phyloP scores from a whole-genome alignment of 2,888 invertebrate species.

The Catocala fraxini region DNA sequence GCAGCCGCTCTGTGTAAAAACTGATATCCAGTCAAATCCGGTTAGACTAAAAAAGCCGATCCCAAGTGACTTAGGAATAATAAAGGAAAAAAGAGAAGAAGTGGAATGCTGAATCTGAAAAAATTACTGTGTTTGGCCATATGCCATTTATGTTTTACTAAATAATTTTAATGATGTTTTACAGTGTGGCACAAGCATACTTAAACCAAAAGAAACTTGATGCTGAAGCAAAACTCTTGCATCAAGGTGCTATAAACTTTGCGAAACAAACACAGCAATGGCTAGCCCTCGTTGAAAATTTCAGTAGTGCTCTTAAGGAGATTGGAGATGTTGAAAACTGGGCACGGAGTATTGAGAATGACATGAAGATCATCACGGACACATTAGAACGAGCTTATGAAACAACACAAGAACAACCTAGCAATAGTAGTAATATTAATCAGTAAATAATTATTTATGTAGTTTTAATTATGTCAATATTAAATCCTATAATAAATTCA shows the following conservation, averaged over 20 bases:
- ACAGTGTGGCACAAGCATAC: conserved; percentile 98
- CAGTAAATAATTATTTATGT: conserved; percentile 36
- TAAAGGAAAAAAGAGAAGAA: too few relatives aligned
- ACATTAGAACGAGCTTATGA: conserved; percentile 98
- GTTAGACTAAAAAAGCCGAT: too few relatives aligned
- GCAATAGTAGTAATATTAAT: conserved; percentile 56
- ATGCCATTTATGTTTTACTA: not conserved
- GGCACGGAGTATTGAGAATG: conserved; percentile 98
- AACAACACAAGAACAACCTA: conserved; percentile 84
- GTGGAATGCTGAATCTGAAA: too few relatives aligned
- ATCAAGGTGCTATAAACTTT: conserved; percentile 97
- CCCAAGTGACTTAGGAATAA: too few relatives aligned
- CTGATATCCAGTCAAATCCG: too few relatives aligned
- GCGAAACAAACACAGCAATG: conserved; percentile 99
- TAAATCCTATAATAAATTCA: not conserved
- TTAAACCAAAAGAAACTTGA: conserved; percentile 99
- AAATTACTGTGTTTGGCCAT: not conserved
- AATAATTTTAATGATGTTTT: conserved; percentile 47
- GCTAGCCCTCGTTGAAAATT: conserved; percentile 96
- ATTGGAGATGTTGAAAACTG: conserved; percentile 99
- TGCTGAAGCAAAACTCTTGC: conserved; percentile 98
- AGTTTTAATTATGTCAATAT: not conserved
- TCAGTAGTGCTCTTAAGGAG: conserved; percentile 96
- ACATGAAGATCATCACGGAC: conserved; percentile 96
- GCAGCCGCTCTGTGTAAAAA: too few relatives aligned